A percentile compares a stretch with the other conserved stretches of the same genome.
These are phyloP conservation scores for Epizoanthus rinbou DNA, from an alignment of 92 coral and sea anemone genomes.

Conservation along the genomic window DNA sequence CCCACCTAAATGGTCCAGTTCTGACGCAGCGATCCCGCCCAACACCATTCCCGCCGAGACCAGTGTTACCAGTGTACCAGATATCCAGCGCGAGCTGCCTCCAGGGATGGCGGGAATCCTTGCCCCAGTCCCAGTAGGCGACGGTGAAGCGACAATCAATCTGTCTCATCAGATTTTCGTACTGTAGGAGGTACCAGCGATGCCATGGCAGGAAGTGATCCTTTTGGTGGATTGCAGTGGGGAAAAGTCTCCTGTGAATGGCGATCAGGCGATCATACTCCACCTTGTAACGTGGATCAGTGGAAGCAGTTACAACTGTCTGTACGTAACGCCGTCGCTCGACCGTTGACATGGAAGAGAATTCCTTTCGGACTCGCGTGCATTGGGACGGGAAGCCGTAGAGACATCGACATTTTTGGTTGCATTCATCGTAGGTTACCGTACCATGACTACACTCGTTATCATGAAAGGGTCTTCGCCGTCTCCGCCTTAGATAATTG, in stretches of 20 bases:
- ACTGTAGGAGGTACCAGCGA: conserved; percentile 35
- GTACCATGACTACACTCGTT: conserved; percentile 5
- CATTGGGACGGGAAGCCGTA: conserved; percentile 38
- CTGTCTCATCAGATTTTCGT: conserved; percentile 46
- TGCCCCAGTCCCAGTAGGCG: conserved; percentile 65
- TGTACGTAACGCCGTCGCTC: conserved; percentile 55
- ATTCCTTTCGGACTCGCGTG: conserved; percentile 63
- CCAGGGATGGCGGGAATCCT: conserved; percentile 51
- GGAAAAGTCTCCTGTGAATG: conserved; percentile 29
- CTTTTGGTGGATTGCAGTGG: conserved; percentile 35
- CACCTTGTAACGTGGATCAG: conserved; percentile 50
- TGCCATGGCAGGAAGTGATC: conserved; percentile 61
- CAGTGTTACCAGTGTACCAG: conserved; percentile 47
- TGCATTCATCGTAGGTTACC: conserved; percentile 31
- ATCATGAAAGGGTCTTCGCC: too few relatives aligned
- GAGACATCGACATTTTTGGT: conserved; percentile 42
- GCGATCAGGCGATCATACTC: conserved; percentile 45
- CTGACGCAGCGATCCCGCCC: conserved; percentile 44
- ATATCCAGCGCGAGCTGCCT: conserved; percentile 21
- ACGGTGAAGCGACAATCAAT: conserved; percentile 60
- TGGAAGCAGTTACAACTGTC: conserved; percentile 62
- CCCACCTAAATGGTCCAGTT: conserved; percentile 55
- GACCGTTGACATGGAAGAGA: conserved; percentile 47
- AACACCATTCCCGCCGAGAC: conserved; percentile 53
- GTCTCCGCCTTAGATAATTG: too few relatives aligned